phyloP scores from a whole-genome alignment of 2,113 vertebrate species.

The Hoplias malabaricus region DNA sequence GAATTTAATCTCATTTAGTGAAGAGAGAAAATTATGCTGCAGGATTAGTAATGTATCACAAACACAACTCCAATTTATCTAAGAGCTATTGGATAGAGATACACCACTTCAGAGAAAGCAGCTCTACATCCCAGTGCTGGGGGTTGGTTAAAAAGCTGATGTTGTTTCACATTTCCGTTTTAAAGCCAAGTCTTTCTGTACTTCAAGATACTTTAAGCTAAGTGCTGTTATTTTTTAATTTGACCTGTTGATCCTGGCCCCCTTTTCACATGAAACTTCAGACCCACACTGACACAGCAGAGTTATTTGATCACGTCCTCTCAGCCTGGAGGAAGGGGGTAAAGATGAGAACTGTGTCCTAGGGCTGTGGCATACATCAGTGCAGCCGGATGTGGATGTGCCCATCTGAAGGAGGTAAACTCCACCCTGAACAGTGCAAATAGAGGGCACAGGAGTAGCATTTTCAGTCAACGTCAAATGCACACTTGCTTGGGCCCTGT shows the following conservation, averaged over 20 bases:
- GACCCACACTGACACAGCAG: conserved; percentile 2
- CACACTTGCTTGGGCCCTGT: not conserved
- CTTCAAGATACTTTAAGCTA: not conserved
- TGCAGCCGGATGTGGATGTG: conserved; percentile 28
- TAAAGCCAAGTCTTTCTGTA: not conserved
- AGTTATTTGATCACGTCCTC: conserved; percentile 16
- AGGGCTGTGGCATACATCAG: conserved; percentile 11
- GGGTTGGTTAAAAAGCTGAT: not conserved
- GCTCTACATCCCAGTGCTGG: no score
- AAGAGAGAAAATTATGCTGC: not conserved
- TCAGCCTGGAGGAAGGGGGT: conserved; percentile 11
- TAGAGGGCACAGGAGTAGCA: not conserved
- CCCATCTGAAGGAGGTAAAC: conserved; percentile 10
- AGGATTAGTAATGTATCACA: no score
- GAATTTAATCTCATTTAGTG: no score
- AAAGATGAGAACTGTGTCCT: conserved; percentile 27
- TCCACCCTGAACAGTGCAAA: conserved; percentile 9
- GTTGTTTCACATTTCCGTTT: not conserved
- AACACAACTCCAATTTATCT: no score
- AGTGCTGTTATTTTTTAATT: not conserved
- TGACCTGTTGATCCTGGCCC: not conserved
- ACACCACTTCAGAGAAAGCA: no score
- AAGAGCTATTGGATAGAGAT: no score
- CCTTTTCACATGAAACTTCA: conserved; percentile 21
- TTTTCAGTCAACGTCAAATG: not conserved